A percentile compares a stretch with the other conserved stretches of the same genome.
These are phyloP conservation scores for Nothobranchius furzeri DNA, from an alignment of 2,113 vertebrate genomes.

Conservation along the genomic window DNA sequence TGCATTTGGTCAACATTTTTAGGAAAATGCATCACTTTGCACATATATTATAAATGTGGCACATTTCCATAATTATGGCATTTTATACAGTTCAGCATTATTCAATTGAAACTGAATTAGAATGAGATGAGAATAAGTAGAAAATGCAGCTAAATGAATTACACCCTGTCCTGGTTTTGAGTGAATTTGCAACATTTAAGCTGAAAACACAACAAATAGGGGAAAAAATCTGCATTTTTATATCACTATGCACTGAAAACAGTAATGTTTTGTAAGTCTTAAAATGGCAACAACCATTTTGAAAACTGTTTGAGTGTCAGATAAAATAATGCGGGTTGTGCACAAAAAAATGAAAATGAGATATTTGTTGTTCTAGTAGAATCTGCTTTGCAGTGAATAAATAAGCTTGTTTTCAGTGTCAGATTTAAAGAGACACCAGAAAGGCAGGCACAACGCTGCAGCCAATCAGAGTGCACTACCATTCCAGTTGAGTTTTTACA, in stretches of 20 bases:
- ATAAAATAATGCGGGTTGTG: not conserved
- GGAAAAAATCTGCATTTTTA: not conserved
- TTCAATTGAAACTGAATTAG: too few relatives aligned
- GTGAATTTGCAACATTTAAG: not conserved
- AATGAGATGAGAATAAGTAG: too few relatives aligned
- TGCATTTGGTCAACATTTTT: constrained; percentile 15
- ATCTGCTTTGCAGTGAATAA: not conserved
- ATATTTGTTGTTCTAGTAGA: not conserved
- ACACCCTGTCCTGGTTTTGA: not conserved
- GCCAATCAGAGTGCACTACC: constrained; percentile 60
- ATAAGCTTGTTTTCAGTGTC: not conserved
- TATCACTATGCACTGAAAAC: not conserved
- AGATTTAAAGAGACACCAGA: constrained; percentile 30
- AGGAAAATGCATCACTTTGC: constrained; percentile 1
- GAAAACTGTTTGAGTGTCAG: not conserved
- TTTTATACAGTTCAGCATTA: too few relatives aligned
- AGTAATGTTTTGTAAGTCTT: not conserved
- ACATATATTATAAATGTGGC: not conserved
- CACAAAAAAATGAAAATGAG: not conserved
- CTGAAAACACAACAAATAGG: not conserved
- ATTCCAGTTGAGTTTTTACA: constrained; percentile 28
- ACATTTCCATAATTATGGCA: not conserved
- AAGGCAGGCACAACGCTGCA: constrained; percentile 17
- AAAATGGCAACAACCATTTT: not conserved
- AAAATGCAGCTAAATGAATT: not conserved